phyloP scores from a whole-genome alignment of 1,140 invertebrate genomes.

The Himalopsyche phryganea region DNA sequence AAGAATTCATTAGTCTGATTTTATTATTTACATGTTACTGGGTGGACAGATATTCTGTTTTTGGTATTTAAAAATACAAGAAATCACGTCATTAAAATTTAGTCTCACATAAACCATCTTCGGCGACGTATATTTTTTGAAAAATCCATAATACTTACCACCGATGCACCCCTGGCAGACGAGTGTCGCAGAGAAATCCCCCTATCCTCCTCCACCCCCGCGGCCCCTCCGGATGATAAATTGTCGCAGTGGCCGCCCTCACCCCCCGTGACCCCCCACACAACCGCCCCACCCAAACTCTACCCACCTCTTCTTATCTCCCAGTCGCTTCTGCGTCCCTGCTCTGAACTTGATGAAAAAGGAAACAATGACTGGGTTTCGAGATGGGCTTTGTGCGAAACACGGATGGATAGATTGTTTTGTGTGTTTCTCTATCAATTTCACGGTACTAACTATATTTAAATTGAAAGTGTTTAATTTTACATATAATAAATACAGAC shows the following conservation, averaged over 20 bases:
- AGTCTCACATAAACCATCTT: too few species aligned
- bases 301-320: slow-evolving; percentile 28
- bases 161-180: slow-evolving; percentile 25
- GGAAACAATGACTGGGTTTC: slow-evolving; percentile 30
- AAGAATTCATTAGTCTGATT: too few species aligned
- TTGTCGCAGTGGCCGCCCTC: slow-evolving; percentile 31
- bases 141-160: too few species aligned
- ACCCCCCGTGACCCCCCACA: slow-evolving; percentile 8
- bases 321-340: slow-evolving; percentile 19
- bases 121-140: too few species aligned
- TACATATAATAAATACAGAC: neutral
- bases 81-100: too few species aligned
- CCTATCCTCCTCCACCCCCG: slow-evolving; percentile 2
- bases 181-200: slow-evolving; percentile 26
- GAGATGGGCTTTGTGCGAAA: slow-evolving; percentile 5
- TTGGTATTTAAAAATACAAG: too few species aligned
- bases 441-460: too few species aligned
- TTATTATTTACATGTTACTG: too few species aligned
- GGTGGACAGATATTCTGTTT: too few species aligned
- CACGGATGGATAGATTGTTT: too few species aligned
- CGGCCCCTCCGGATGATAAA: slow-evolving; percentile 29
- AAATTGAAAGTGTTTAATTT: neutral
- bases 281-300: slow-evolving; percentile 7
- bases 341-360: slow-evolving; percentile 30
- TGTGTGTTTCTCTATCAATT: too few species aligned